A percentile compares a stretch with the other conserved stretches of the same genome.
Conservation (phyloP, 2,113 vertebrate species). For the Pterocles gutturalis region DNA sequence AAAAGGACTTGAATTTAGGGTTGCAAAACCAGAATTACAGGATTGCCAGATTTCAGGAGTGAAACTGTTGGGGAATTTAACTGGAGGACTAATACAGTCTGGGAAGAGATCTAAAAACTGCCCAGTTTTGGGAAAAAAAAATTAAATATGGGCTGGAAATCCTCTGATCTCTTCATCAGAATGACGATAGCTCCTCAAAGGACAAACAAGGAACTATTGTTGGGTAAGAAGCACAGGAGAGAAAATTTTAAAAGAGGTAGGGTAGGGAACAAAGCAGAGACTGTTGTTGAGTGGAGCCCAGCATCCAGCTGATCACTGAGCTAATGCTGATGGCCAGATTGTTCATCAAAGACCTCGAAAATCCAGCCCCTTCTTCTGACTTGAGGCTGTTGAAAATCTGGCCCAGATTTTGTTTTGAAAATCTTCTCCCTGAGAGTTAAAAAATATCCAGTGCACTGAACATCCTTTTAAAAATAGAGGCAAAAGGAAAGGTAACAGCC, state of each 20-base stretch:
- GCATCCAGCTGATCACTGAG: background rate
- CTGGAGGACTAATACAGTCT: background rate
- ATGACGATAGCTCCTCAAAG: background rate
- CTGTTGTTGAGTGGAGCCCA: background rate
- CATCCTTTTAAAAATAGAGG: background rate
- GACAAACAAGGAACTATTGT: background rate
- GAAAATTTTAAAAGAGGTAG: background rate
- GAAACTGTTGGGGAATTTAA: background rate
- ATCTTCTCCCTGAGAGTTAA: background rate
- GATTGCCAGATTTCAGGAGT: background rate
- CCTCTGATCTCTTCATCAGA: background rate
- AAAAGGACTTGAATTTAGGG: background rate
- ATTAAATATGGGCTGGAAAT: background rate
- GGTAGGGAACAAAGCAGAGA: background rate
- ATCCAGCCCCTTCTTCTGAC: background rate
- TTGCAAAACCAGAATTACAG: background rate
- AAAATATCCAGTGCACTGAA: background rate
- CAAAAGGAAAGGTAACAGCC: conserved; percentile 27
- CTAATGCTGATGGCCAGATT: background rate
- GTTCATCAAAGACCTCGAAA: background rate
- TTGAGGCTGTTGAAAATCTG: background rate
- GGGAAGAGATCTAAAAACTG: background rate
- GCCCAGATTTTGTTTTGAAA: conserved; percentile 14
- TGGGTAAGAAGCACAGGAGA: background rate
- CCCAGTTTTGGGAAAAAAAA: background rate